These are phyloP conservation scores for Sphecodes monilicornis DNA, from an alignment of 2,888 invertebrate species.

Conservation along the genomic window DNA sequence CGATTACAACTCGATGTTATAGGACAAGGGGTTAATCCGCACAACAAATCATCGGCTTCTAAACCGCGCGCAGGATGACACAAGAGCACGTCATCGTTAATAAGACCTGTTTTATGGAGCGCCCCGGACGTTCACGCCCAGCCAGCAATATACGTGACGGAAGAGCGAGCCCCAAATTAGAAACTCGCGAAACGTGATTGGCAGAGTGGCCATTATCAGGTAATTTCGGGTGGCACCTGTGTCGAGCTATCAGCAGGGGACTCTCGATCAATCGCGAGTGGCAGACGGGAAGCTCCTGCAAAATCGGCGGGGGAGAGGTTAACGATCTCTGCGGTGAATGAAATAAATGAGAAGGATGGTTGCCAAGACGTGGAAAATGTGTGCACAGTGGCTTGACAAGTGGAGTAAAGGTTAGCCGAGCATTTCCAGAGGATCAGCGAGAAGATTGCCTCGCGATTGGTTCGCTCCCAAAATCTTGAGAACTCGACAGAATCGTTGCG, in stretches of 20 bases:
- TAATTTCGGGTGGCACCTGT: conserved; percentile 57
- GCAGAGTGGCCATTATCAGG: conserved; percentile 45
- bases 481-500: not conserved
- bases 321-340: conserved; percentile 6
- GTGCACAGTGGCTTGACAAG: not conserved
- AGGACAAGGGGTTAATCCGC: too few species aligned
- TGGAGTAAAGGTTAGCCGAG: not conserved
- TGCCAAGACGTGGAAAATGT: not conserved
- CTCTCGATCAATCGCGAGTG: conserved; percentile 46
- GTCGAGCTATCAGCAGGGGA: conserved; percentile 37
- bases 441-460: conserved; percentile 1
- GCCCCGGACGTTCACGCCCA: not conserved
- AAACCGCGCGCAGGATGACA: too few species aligned
- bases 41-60: too few species aligned
- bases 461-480: not conserved
- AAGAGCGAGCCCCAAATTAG: conserved; percentile 46
- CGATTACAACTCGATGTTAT: too few species aligned
- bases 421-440: not conserved
- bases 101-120: not conserved
- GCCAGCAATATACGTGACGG: not conserved
- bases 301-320: conserved; percentile 21
- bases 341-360: conserved; percentile 9
- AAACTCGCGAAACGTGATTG: conserved; percentile 54
- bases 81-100: too few species aligned
- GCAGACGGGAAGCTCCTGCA: conserved; percentile 31